Base-by-base conservation (phyloP, 2,888 invertebrate genomes). In the Cybosia mesomella region DNA sequence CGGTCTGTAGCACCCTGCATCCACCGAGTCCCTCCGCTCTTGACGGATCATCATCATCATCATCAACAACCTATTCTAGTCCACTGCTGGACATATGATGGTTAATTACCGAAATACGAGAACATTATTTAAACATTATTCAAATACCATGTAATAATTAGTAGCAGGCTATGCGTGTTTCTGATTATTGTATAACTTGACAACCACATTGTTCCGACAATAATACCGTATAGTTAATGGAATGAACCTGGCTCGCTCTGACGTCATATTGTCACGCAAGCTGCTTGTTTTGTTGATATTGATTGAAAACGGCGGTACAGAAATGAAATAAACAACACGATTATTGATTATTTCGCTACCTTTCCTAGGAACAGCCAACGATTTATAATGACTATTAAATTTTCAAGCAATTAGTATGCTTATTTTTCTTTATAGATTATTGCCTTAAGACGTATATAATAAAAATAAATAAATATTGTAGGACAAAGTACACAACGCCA, bases 181-280 rank as follows among this genome's bases (percentile, higher is more conserved):
- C 32, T 53, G 18, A 32, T 49, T 53, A 21, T 49, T 49, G 32
- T 53, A 18, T 60, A 49, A 53, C 61, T 49, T 61, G 32, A 61
- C 43, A 49, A n/a, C 21, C 49, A 53, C 61, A 13, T 32, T n/a
- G 32, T 32, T 39, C 11, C 21, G 28, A 28, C 43, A 43, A 24
- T 60, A 49, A 49, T 61, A 49, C 49, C 28, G 21, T 32, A n/a
- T n/a, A 21, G n/a, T 32, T 21, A 53, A 32, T 61, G 9, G 49
- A 61, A 53, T 21, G n/a, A 62, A 32, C 2, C 18, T 49, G 28
- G 61, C 13, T 13, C 9, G 22, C 43, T 39, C 39, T 65, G 21
- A 65, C 32, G 13, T 21, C 43, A 36, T 32, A 28, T 0, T 21
- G 43, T 53, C 65, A 65, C 65, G 65, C 58, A 22, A 58, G 13